These are phyloP conservation scores for Merluccius polli DNA, from an alignment of 2,797 vertebrate genomes.

Conservation along the genomic window DNA sequence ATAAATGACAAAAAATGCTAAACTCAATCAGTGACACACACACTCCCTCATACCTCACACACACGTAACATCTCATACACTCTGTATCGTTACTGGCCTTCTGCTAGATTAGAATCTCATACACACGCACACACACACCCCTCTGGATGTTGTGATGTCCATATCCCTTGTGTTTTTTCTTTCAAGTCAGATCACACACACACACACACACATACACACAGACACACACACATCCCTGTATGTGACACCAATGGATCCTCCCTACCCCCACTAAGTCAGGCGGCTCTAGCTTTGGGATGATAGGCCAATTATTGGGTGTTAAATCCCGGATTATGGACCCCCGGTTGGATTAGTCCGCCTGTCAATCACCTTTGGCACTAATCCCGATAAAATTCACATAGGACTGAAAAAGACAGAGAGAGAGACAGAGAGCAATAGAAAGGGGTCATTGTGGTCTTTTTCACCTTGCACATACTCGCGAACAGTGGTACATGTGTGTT, in stretches of 20 bases:
- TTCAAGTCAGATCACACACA: neutral
- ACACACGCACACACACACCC: neutral
- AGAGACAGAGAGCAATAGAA: neutral
- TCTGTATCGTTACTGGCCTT: no score
- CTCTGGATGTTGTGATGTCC: neutral
- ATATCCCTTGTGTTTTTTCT: neutral
- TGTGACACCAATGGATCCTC: neutral
- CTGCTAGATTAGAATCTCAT: no score
- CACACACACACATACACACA: neutral
- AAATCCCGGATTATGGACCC: conserved; percentile 3
- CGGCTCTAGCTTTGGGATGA: neutral
- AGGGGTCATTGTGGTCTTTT: neutral
- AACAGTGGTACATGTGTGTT: neutral
- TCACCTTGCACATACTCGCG: neutral
- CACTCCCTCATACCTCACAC: no score
- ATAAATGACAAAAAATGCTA: no score
- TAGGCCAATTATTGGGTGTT: conserved; percentile 9
- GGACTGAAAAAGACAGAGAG: neutral
- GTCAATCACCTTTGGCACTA: conserved; percentile 3
- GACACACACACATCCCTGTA: neutral
- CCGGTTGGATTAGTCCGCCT: conserved; percentile 1
- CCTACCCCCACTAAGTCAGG: neutral
- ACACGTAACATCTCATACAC: no score
- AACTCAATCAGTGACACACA: no score
- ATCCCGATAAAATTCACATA: neutral